Base-by-base conservation (phyloP, 2,113 vertebrate genomes). In the Lipotes vexillifer region DNA sequence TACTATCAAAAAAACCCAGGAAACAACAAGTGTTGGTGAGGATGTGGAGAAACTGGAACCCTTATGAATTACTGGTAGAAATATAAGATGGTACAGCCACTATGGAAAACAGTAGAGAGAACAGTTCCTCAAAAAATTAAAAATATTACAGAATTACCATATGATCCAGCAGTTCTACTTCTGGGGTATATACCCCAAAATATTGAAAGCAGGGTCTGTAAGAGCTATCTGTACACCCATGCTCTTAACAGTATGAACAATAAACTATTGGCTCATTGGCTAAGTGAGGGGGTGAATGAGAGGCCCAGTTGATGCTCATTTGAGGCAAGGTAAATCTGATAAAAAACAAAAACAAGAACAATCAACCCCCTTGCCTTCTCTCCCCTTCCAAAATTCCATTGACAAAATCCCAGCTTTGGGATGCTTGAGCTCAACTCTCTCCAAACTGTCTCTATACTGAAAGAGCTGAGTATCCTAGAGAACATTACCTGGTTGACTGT, bases 331-430 rank as follows among this genome's bases (percentile, higher is more conserved):
- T 87, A n/a, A 68, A 57, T 57, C 33, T 63, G 55, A 72, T 29
- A 55, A 90, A 86, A 66, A 49, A n/a, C 11, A 90, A 95, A 29
- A 63, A 63, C 61, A 65, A 65, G 33, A 78, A 18, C 14, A 88
- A 88, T 33, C 29, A 68, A 86, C 2, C 15, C 8, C 5, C 33
- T 78, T 93, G 36, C 66, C 20, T 83, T 63, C 78, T 18, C 55
- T 69, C 65, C 59, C 23, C 94, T 95, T 77, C 57, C 41, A 83
- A 97, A 92, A 92, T 72, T 59, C 52, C 95, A 49, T 1, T 77
- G 69, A 68, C 41, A 90, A 91, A 90, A 93, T 88, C 2, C n/a
- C 38, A 94, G 61, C 23, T 90, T 82, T 27, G 13, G 61, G 31
- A 93, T 10, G 72, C 29, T 3, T 88, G 31, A 75, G 80, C 27